These are phyloP conservation scores for Lophochroa leadbeateri DNA, from an alignment of 2,113 vertebrate genomes.

Conservation along the genomic window DNA sequence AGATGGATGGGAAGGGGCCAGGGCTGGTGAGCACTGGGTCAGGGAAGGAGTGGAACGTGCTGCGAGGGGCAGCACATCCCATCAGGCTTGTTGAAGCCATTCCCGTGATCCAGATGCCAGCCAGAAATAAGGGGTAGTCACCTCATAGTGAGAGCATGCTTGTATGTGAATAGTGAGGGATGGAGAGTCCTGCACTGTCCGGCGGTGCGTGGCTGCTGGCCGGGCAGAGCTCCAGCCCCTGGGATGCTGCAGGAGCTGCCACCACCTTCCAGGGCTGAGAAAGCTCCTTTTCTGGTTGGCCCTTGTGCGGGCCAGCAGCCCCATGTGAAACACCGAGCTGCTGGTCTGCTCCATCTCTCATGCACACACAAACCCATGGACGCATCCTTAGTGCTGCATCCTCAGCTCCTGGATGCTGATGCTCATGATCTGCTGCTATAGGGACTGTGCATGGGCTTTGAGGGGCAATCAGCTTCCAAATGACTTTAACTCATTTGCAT, in stretches of 20 bases:
- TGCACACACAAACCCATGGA: accelerated
- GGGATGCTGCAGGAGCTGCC: not conserved
- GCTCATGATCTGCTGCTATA: accelerated
- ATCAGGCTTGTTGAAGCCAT: not conserved
- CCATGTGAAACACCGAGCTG: accelerated
- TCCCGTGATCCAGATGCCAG: not conserved
- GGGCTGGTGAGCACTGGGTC: accelerated
- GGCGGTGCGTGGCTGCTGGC: not conserved
- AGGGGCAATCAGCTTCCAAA: not conserved
- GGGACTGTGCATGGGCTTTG: accelerated
- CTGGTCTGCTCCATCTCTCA: not conserved
- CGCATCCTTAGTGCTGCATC: accelerated
- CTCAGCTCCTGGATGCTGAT: accelerated
- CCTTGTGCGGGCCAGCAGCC: accelerated
- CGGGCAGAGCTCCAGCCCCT: not conserved
- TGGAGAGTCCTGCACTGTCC: not conserved
- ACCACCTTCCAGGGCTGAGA: not conserved
- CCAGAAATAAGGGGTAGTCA: not conserved
- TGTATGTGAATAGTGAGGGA: accelerated
- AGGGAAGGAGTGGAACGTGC: accelerated
- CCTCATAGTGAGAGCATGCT: accelerated
- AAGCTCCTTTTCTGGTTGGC: not conserved
- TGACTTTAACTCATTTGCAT: not conserved
- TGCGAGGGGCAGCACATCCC: accelerated
- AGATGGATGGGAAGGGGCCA: accelerated